Conservation (phyloP, 2,113 vertebrate genomes). For the Harpagus bidentatus region DNA sequence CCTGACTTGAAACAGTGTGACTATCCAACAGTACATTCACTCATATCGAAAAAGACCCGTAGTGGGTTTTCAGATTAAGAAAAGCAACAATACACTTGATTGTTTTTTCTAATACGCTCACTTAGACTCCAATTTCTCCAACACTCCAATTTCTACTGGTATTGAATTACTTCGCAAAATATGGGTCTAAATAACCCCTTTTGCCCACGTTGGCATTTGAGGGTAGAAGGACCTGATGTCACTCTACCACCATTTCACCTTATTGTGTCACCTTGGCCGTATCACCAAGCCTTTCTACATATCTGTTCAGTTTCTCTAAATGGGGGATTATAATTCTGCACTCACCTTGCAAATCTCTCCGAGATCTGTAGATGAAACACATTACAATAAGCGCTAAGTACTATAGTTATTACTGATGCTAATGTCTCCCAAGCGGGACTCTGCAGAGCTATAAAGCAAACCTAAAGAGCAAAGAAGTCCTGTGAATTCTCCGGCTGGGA, state of each 20-base stretch:
- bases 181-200: neutral
- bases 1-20: neutral
- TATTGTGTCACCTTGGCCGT: neutral
- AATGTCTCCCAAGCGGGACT: neutral
- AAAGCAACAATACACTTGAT: neutral
- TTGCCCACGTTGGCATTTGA: neutral
- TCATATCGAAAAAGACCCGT: neutral
- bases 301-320: neutral
- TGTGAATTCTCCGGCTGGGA: constrained; percentile 5
- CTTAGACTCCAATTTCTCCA: neutral
- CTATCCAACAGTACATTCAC: neutral
- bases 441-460: constrained; percentile 5
- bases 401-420: neutral
- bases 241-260: neutral
- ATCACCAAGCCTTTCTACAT: neutral
- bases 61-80: neutral
- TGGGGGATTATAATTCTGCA: neutral
- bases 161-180: neutral
- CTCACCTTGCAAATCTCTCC: neutral
- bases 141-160: neutral
- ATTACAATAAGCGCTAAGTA: neutral
- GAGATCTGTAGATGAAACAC: neutral
- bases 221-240: neutral
- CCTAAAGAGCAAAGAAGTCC: neutral
- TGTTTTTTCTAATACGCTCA: neutral